A percentile compares a stretch with the other conserved stretches of the same genome.
Evolutionary conservation across 2,797 vertebrate genomes (phyloP).

Genomic region (Myotis pilosus): DNA sequence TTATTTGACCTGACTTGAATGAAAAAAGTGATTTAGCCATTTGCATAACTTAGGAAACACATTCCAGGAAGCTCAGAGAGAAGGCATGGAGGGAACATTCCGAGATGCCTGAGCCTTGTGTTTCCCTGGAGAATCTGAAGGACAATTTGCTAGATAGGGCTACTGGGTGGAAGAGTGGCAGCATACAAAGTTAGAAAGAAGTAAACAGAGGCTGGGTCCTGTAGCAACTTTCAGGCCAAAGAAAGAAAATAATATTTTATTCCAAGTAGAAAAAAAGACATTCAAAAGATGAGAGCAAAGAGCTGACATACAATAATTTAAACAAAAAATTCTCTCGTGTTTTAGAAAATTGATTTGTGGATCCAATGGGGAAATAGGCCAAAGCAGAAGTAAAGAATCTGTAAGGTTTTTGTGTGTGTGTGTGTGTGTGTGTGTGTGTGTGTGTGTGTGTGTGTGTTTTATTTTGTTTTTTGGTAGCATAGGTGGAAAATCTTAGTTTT

Average conservation of each 20-base stretch:
- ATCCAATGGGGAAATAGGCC: not conserved
- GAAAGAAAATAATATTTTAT: not conserved
- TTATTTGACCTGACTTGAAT: not conserved
- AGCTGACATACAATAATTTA: not conserved
- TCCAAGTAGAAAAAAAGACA: not conserved
- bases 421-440: no score
- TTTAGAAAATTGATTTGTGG: not conserved
- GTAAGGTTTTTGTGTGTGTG: no score
- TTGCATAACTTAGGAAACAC: not conserved
- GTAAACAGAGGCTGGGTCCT: not conserved
- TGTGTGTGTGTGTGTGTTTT: no score
- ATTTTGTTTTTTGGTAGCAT: not conserved
- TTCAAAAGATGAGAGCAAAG: not conserved
- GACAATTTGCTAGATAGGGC: no score
- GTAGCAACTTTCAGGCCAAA: not conserved
- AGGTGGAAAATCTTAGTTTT: not conserved
- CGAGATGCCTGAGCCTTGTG: not conserved
- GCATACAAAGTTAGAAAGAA: not conserved
- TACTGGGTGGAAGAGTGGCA: not conserved
- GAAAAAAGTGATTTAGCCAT: not conserved
- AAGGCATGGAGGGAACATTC: rapidly evolving
- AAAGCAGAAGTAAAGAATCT: not conserved
- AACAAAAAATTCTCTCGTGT: not conserved
- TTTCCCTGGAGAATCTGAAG: not conserved
- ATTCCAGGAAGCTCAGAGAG: not conserved